Evolutionary conservation across 2,113 vertebrate species (phyloP), one percentile per base, ranked within the genome.

Genomic region (Scopus umbretta): DNA sequence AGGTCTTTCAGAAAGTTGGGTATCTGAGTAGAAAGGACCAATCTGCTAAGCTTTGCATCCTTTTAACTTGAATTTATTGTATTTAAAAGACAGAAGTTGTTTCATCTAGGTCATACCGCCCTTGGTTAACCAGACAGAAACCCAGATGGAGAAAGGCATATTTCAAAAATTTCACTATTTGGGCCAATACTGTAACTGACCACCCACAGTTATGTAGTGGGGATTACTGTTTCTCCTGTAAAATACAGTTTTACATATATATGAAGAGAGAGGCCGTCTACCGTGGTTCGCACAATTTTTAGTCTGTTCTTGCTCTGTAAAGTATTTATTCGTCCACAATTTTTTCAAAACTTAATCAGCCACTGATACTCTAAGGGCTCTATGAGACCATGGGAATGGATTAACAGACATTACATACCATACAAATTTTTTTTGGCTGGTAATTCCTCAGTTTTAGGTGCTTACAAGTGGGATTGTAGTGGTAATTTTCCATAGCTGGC

Each of bases 51-150:
- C 42, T 91, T 63, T 65, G 78, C 47, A 50, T 92, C 68, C 67
- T 93, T 85, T 93, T 83, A 91, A 20, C 53, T 85, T 73, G 52
- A 86, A 95, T 94, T 97, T 96, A 96, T 90, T 91, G n/a, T 73
- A 83, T 70, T 92, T 79, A 52, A 66, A 88, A 74, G 66, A 75
- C 78, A 88, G 38, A 73, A 86, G 36, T 34, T n/a, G 50, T 94
- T 96, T 84, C 63, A 86, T 76, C 58, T 75, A 70, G 96, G 96
- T 96, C 96, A 95, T 68, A 62, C 66, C 96, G 94, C 72, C 95
- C 95, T 87, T 86, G 79, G 45, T 66, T 93, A 94, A 92, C 32
- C 47, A 88, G 94, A 88, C 27, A 82, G 79, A 91, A 95, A 89
- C 5, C 11, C 59, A 95, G 81, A 93, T 68, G 49, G 29, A 94